Conservation (phyloP, 1,140 invertebrate genomes). For the Melitaea cinxia region DNA sequence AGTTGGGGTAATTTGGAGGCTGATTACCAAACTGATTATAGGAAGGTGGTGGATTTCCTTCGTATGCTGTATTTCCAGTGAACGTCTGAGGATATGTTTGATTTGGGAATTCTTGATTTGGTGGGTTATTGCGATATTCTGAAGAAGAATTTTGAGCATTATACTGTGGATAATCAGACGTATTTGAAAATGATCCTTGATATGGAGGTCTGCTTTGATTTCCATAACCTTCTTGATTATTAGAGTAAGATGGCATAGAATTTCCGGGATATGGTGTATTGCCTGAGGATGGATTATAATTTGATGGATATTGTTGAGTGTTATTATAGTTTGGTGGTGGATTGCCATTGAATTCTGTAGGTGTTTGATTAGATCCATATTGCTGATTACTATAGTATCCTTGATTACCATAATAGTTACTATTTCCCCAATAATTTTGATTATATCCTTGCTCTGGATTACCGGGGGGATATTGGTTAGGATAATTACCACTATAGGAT, state of each 20-base stretch:
- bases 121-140: slow-evolving; percentile 47
- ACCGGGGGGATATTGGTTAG: slow-evolving; percentile 64
- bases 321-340: slow-evolving; percentile 53
- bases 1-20: slow-evolving; percentile 62
- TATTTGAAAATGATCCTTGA: slow-evolving; percentile 54
- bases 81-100: slow-evolving; percentile 51
- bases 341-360: slow-evolving; percentile 42
- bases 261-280: slow-evolving; percentile 39
- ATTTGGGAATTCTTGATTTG: slow-evolving; percentile 39
- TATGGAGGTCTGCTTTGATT: slow-evolving; percentile 58
- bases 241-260: slow-evolving; percentile 42
- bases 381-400: slow-evolving; percentile 71
- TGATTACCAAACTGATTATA: slow-evolving; percentile 70
- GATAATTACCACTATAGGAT: slow-evolving; percentile 57
- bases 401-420: slow-evolving; percentile 67
- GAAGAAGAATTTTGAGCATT: slow-evolving; percentile 53
- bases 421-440: slow-evolving; percentile 68
- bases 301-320: slow-evolving; percentile 56
- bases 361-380: slow-evolving; percentile 58
- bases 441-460: slow-evolving; percentile 63
- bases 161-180: slow-evolving; percentile 64
- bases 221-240: slow-evolving; percentile 56
- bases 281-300: slow-evolving; percentile 50
- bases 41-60: slow-evolving; percentile 45
- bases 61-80: slow-evolving; percentile 48